Percentiles rank a stretch among this genome's conserved stretches.
Evolutionary conservation across 2,888 invertebrate species (phyloP).

Genomic region (Emmelina monodactyla): DNA sequence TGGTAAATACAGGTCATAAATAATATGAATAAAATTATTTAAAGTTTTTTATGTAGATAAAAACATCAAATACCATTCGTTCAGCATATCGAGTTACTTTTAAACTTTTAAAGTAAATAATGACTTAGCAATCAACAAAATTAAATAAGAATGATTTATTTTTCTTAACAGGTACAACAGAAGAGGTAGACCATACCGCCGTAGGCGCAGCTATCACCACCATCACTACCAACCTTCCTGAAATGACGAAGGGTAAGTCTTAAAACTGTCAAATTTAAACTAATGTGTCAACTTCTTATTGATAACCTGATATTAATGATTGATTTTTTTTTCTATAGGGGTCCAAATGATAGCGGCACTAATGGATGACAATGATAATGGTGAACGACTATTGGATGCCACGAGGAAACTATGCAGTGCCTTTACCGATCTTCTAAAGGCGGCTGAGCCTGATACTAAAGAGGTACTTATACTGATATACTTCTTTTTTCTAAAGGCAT

Average conservation of each 20-base stretch:
- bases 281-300: too few relatives aligned
- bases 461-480: too few relatives aligned
- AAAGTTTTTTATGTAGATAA: too few relatives aligned
- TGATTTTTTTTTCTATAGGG: conserved; percentile 23
- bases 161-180: conserved; percentile 66
- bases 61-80: neutral
- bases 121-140: too few relatives aligned
- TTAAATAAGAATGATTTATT: too few relatives aligned
- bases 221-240: conserved; percentile 94
- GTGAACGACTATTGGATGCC: conserved; percentile 89
- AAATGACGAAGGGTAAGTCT: conserved; percentile 83
- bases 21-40: too few relatives aligned
- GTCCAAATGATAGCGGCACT: conserved; percentile 96
- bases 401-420: conserved; percentile 91
- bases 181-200: conserved; percentile 94
- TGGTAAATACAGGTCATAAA: too few relatives aligned
- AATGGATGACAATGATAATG: conserved; percentile 85
- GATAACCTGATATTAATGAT: neutral
- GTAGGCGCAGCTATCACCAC: conserved; percentile 97
- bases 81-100: neutral
- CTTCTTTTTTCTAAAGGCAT: too few relatives aligned
- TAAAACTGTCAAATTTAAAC: too few relatives aligned
- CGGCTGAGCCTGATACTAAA: conserved; percentile 94
- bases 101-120: too few relatives aligned
- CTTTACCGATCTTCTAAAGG: conserved; percentile 92